These are phyloP conservation scores for Andrena marginata DNA, from an alignment of 2,888 invertebrate species.

Conservation along the genomic window DNA sequence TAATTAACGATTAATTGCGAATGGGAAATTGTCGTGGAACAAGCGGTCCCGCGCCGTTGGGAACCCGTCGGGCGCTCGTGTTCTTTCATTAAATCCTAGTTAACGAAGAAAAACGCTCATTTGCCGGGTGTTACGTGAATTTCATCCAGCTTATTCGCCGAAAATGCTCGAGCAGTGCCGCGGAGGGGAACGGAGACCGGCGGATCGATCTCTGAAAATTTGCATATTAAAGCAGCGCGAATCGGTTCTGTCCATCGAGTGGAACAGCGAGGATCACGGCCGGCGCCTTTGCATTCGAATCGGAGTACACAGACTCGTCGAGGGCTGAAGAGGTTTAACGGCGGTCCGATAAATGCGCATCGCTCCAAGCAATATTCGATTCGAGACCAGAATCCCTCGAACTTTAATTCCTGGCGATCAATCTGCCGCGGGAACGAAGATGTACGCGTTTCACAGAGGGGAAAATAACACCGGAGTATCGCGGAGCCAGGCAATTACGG, in stretches of 20 bases:
- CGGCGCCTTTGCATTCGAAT: constrained; percentile 10
- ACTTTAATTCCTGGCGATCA: neutral
- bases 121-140: neutral
- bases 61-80: neutral
- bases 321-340: constrained; percentile 17
- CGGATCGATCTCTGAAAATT: constrained; percentile 9
- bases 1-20: constrained; percentile 54
- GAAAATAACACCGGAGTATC: neutral
- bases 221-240: neutral
- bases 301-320: constrained; percentile 2
- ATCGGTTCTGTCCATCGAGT: constrained; percentile 10
- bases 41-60: neutral
- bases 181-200: no score
- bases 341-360: constrained; percentile 12
- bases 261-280: constrained; percentile 3
- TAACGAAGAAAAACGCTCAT: constrained; percentile 22
- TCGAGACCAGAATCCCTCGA: neutral
- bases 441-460: neutral
- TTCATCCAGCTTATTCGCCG: neutral
- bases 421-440: neutral
- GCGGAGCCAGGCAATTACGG: constrained; percentile 2
- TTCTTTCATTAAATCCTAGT: neutral
- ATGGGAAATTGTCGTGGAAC: constrained; percentile 40
- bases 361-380: constrained; percentile 25
- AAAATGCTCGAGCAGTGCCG: neutral